Evolutionary conservation across 2,113 vertebrate species (phyloP), one percentile per base, ranked within the genome.

Genomic region (Neogobius melanostomus): DNA sequence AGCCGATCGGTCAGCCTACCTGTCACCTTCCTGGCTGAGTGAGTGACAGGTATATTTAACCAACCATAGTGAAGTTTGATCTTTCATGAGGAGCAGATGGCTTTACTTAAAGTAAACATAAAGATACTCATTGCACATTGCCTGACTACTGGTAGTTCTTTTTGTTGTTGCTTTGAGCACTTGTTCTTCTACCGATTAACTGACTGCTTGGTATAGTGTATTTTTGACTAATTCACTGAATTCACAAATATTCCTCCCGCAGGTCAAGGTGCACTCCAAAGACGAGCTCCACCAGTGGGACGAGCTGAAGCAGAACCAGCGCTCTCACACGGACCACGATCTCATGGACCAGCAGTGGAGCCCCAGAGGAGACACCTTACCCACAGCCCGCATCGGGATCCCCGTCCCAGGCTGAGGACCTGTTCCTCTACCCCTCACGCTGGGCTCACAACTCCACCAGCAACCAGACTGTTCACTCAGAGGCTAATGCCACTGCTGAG

Each of bases 291-390:
- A 93, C 71, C 90, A 88, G 36, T 80, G 82, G 78, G 93, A 94
- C 17, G 91, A 92, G 70, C 85, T 93, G 75, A 94, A 94, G 52
- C 88, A 88, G 46, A 92, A 89, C 82, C 93, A 94, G 85, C 87
- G 85, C 62, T 51, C 85, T 59, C 86, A 87, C 15, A 69, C 91
- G 82, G 87, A 90, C 9, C 53, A 56, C 76, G 90, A 92, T 51
- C 80, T 92, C 16, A 67, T 91, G 79, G 83, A 89, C 54, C 87
- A 89, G 69, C 89, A 87, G 54, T 91, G 91, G 91, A 88, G 60
- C 64, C 75, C 86, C 75, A 82, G 88, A 81, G 88, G 87, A 74
- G 85, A 89, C 86, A 82, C 82, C 57, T 90, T 90, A 83, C 63
- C 36, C 74, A 76, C 80, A 85, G 85, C 0, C 68, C 76, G 10